Percentiles rank a stretch among this genome's conserved stretches.
These are phyloP conservation scores for Carduelis carduelis DNA, from an alignment of 2,797 vertebrate species.

Conservation along the genomic window DNA sequence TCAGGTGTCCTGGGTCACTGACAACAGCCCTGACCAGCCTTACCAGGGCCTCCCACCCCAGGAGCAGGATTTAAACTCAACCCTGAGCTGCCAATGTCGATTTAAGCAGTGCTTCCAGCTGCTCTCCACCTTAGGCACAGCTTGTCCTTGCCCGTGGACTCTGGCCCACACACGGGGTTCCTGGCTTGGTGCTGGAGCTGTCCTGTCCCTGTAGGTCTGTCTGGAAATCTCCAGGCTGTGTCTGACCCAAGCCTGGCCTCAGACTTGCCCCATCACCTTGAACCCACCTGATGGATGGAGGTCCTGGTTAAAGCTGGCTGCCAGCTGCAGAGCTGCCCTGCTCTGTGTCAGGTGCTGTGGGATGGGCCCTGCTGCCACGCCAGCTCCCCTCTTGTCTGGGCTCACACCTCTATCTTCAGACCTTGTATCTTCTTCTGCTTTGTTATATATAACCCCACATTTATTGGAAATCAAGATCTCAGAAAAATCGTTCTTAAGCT, in stretches of 20 bases:
- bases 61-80: not conserved
- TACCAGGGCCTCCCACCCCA: not conserved
- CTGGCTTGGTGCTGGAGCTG: not conserved
- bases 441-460: not conserved
- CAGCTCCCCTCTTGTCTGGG: not conserved
- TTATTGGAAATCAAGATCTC: not conserved
- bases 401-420: not conserved
- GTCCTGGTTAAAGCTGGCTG: not conserved
- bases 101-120: not conserved
- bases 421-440: not conserved
- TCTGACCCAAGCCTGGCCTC: not conserved
- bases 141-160: not conserved
- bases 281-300: not conserved
- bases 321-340: not conserved
- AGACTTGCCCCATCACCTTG: not conserved
- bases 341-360: not conserved
- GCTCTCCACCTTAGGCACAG: accelerated
- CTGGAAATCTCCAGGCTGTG: not conserved
- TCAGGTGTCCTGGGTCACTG: not conserved
- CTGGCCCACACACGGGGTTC: not conserved
- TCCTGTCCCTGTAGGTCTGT: accelerated
- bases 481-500: not conserved
- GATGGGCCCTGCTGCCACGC: not conserved
- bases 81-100: accelerated
- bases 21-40: not conserved